phyloP scores from a whole-genome alignment of 1,140 invertebrate genomes.

The Temnothorax longispinosus region DNA sequence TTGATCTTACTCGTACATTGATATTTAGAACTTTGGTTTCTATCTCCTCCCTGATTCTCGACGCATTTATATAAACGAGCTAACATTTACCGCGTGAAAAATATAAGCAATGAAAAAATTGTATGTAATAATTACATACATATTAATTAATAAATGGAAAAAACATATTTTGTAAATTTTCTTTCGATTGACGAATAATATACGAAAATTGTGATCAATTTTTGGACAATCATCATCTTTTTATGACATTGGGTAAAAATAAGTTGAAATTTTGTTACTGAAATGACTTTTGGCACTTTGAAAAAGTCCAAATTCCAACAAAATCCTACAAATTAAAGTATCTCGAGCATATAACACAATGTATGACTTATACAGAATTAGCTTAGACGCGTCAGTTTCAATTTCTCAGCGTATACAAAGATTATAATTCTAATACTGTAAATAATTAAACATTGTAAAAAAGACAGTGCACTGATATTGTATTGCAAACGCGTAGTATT shows the following conservation, averaged over 20 bases:
- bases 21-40: slow-evolving; percentile 80
- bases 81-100: neutral
- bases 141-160: neutral
- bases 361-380: neutral
- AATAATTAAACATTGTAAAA: neutral
- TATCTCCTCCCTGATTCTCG: slow-evolving; percentile 61
- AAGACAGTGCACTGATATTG: neutral
- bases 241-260: neutral
- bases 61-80: slow-evolving; percentile 29
- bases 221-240: neutral
- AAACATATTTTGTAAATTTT: slow-evolving; percentile 1
- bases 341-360: neutral
- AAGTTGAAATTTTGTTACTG: neutral
- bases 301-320: neutral
- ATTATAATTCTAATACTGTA: neutral
- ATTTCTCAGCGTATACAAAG: neutral
- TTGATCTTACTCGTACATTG: slow-evolving; percentile 64
- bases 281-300: neutral
- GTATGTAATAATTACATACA: neutral
- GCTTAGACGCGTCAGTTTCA: neutral
- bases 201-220: neutral
- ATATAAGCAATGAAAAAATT: slow-evolving; percentile 45
- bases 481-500: slow-evolving; percentile 7
- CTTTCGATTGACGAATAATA: neutral
- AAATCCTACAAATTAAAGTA: neutral